Evolutionary conservation across 2,113 vertebrate genomes (phyloP).

Genomic region (Zeus faber): DNA sequence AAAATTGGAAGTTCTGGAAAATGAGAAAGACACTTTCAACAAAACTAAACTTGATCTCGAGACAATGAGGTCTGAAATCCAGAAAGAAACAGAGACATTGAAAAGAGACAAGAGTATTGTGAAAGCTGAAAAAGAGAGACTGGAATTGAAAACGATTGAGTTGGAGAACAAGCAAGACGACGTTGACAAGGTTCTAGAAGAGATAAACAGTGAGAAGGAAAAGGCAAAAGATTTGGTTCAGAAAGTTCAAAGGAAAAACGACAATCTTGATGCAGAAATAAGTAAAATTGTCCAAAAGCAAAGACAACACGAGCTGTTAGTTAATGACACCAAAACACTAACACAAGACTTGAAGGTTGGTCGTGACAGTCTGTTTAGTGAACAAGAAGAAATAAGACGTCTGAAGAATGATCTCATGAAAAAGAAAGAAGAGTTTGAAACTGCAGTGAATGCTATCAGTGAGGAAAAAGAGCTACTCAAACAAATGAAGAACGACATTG

Average conservation of each 20-base stretch:
- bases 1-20: background rate
- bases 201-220: constrained; percentile 4
- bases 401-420: constrained; percentile 1
- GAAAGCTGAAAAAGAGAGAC: background rate
- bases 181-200: constrained; percentile 1
- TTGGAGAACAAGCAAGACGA: constrained; percentile 13
- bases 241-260: background rate
- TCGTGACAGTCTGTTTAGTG: too few species aligned
- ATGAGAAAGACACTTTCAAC: background rate
- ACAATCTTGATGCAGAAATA: background rate
- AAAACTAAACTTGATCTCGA: constrained; percentile 13
- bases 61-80: background rate
- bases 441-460: background rate
- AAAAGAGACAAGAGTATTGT: background rate
- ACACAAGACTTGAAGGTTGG: too few species aligned
- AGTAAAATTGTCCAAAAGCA: background rate
- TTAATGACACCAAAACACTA: too few species aligned
- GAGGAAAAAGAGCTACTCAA: background rate
- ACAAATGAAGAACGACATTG: background rate
- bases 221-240: background rate
- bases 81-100: constrained; percentile 3
- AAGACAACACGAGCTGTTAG: too few species aligned
- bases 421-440: constrained; percentile 15
- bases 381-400: constrained; percentile 2
- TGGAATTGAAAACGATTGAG: background rate